Evolutionary conservation across 2,888 invertebrate species (phyloP).

Genomic region (Harpalus rubripes): DNA sequence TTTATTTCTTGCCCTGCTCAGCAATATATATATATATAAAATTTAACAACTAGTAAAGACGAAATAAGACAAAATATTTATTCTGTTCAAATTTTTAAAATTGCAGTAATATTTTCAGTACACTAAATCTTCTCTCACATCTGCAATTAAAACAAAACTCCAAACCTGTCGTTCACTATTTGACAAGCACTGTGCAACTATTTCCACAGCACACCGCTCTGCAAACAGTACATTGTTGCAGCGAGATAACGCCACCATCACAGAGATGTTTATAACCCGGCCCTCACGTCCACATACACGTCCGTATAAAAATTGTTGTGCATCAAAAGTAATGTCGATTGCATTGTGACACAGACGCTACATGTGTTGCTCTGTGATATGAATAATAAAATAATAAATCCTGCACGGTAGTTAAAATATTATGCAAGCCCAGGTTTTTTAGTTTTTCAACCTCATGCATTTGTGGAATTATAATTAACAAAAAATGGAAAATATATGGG

Average conservation of each 20-base stretch:
- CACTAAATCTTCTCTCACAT: background rate
- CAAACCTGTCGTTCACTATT: background rate
- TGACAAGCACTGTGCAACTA: background rate
- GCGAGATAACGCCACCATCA: conserved; percentile 45
- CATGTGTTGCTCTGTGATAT: conserved; percentile 25
- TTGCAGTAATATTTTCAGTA: background rate
- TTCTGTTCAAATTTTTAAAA: background rate
- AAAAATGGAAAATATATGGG: conserved; percentile 26
- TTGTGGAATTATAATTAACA: conserved; percentile 20
- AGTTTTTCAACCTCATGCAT: conserved; percentile 13
- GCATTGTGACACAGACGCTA: conserved; percentile 23
- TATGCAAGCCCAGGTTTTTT: conserved; percentile 13
- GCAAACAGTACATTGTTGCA: conserved; percentile 32
- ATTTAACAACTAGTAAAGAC: too few relatives aligned
- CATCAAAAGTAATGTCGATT: conserved; percentile 55
- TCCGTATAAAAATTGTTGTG: conserved; percentile 48
- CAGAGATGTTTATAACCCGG: conserved; percentile 48
- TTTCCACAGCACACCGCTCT: conserved; percentile 10
- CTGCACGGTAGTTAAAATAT: conserved; percentile 19
- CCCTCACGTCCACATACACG: background rate
- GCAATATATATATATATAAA: too few relatives aligned
- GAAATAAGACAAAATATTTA: too few relatives aligned
- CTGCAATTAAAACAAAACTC: background rate
- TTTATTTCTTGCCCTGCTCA: too few relatives aligned
- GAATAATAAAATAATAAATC: conserved; percentile 49